Evolutionary conservation across 2,797 vertebrate genomes (phyloP).

Genomic region (Balearica regulorum): DNA sequence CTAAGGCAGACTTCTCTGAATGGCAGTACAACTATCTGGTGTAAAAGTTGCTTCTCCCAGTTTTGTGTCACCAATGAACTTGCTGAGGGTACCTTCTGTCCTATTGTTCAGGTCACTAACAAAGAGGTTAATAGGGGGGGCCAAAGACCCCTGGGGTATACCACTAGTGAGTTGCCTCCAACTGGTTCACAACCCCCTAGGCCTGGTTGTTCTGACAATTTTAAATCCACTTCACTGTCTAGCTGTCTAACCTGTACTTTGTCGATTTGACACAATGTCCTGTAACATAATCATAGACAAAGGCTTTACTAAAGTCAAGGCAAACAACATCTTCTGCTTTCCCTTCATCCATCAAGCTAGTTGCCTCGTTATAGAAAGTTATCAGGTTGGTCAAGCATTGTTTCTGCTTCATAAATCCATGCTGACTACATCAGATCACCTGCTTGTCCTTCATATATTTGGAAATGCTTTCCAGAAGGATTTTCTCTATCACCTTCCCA

Average conservation of each 20-base stretch:
- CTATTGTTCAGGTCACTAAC: neutral
- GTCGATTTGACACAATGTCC: neutral
- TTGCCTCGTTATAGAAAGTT: no score
- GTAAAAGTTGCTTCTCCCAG: neutral
- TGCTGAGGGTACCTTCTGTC: neutral
- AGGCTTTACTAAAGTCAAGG: neutral
- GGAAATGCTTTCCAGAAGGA: neutral
- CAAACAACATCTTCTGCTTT: neutral
- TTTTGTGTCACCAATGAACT: neutral
- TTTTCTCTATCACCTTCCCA: neutral
- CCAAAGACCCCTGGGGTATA: neutral
- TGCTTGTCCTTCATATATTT: neutral
- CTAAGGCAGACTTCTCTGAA: neutral
- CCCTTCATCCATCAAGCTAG: neutral
- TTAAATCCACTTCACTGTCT: neutral
- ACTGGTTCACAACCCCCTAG: neutral
- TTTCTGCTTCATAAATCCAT: neutral
- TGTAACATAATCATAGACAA: neutral
- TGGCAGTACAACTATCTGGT: neutral
- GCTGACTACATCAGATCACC: neutral
- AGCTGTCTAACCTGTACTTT: neutral
- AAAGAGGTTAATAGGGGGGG: neutral
- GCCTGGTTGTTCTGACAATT: neutral
- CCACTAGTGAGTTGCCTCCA: neutral
- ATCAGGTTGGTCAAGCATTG: neutral